Percentiles rank a stretch among this genome's conserved stretches.
Evolutionary conservation across 1,140 invertebrate species (phyloP).

Genomic region (Pseudobourletiella spinata): DNA sequence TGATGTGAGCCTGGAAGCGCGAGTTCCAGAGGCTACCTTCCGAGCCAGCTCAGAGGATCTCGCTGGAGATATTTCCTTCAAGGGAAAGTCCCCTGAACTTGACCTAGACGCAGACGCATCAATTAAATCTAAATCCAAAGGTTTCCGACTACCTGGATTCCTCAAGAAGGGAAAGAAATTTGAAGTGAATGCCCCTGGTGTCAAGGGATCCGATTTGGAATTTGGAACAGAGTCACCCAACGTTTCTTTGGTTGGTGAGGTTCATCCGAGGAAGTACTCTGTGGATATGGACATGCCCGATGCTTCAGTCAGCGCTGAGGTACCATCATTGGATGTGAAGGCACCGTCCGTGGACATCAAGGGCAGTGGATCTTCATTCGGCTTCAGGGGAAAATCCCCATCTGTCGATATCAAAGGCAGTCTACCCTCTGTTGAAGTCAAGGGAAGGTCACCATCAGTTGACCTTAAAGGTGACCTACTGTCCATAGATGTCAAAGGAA

Average conservation of each 20-base stretch:
- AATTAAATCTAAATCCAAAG: no score
- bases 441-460: neutral
- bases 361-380: neutral
- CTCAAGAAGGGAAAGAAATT: neutral
- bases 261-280: neutral
- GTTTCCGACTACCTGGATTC: neutral
- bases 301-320: neutral
- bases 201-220: neutral
- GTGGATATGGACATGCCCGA: neutral
- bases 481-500: neutral
- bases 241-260: neutral
- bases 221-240: neutral
- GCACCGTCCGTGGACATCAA: neutral
- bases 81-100: neutral
- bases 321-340: neutral
- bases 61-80: neutral
- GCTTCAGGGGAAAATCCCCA: neutral
- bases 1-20: neutral
- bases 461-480: no score
- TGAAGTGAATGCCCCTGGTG: neutral
- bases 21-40: neutral
- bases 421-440: neutral
- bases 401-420: neutral
- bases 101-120: neutral
- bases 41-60: no score